A percentile compares a stretch with the other conserved stretches of the same genome.
Conservation (phyloP, 1,140 invertebrate genomes). For the Euglossa dilemma region DNA sequence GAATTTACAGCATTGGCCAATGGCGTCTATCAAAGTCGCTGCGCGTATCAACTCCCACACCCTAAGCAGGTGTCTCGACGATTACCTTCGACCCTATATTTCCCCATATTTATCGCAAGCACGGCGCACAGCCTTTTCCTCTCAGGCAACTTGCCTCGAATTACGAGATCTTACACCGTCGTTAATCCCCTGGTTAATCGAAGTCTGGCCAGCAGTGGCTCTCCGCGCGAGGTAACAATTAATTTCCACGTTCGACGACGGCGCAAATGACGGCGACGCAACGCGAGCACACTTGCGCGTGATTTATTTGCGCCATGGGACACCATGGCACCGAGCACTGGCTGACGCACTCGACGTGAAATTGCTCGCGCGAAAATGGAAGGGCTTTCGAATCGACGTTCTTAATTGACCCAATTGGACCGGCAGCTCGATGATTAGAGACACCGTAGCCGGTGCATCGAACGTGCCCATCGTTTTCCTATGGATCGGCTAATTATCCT, state of each 20-base stretch:
- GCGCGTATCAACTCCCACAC: too few species aligned
- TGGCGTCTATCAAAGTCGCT: too few species aligned
- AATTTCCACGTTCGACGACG: slow-evolving; percentile 21
- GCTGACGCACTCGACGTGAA: slow-evolving; percentile 52
- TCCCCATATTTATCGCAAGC: too few species aligned
- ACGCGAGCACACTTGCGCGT: slow-evolving; percentile 40
- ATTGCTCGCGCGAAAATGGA: slow-evolving; percentile 66
- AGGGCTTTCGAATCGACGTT: slow-evolving; percentile 56
- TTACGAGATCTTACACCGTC: neutral
- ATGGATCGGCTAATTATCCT: slow-evolving; percentile 11
- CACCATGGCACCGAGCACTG: slow-evolving; percentile 38
- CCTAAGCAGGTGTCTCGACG: too few species aligned
- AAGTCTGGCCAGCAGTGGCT: neutral
- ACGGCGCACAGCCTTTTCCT: too few species aligned
- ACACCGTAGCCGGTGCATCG: neutral
- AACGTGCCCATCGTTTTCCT: neutral
- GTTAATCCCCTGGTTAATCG: neutral
- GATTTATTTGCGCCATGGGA: slow-evolving; percentile 55
- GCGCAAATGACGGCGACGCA: neutral
- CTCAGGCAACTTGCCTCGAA: too few species aligned
- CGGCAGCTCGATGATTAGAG: slow-evolving; percentile 40
- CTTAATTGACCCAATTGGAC: slow-evolving; percentile 59
- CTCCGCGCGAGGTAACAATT: neutral
- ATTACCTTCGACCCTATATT: too few species aligned
- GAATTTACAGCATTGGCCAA: too few species aligned